Evolutionary conservation across 2,113 vertebrate species (phyloP).

Genomic region (Bothrops jararaca): DNA sequence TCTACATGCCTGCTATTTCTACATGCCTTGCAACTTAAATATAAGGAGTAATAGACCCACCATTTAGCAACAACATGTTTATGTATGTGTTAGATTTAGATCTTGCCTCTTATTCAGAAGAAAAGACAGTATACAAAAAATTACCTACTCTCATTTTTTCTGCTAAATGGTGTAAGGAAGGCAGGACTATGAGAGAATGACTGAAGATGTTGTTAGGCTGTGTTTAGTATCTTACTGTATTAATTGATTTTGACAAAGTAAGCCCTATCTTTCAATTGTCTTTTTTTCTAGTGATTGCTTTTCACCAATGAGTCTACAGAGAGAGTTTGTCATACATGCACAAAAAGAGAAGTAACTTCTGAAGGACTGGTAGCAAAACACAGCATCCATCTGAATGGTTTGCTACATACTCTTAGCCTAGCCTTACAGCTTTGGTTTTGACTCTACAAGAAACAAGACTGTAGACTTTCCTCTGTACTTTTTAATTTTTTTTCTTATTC

Average conservation of each 20-base stretch:
- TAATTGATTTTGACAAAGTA: conserved; percentile 24
- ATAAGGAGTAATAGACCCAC: background rate
- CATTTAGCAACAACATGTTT: background rate
- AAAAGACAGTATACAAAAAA: background rate
- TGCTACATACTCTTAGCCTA: no score
- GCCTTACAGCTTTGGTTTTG: no score
- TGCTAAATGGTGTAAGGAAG: background rate
- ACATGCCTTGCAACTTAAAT: background rate
- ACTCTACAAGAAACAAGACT: no score
- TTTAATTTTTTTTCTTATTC: background rate
- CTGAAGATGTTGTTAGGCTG: background rate
- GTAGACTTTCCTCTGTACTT: no score
- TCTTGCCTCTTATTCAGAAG: background rate
- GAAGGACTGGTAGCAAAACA: no score
- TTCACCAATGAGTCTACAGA: background rate
- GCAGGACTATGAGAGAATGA: background rate
- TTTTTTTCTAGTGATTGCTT: background rate
- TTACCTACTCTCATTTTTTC: background rate
- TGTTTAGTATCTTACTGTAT: conserved; percentile 1
- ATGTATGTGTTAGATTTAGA: background rate
- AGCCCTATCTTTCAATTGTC: background rate
- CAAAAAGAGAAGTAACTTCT: no score
- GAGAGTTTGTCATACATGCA: background rate
- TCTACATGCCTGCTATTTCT: background rate
- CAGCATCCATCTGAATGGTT: no score